A percentile compares a stretch with the other conserved stretches of the same genome.
These are phyloP conservation scores for Tricholaema leucomelas DNA, from an alignment of 2,113 vertebrate genomes.

Conservation along the genomic window DNA sequence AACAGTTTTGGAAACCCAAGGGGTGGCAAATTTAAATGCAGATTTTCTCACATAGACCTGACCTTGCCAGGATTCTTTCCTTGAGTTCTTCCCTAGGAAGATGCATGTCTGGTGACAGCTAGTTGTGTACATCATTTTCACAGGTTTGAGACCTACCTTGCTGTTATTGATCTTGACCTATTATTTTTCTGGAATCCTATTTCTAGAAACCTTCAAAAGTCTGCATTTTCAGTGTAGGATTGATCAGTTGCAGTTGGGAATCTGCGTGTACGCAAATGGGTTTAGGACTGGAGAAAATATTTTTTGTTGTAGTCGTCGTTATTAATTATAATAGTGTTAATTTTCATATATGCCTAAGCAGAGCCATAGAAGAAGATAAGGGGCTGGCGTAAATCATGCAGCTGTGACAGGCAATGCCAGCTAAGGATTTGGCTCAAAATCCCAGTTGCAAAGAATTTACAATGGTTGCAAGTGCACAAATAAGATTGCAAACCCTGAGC, in stretches of 20 bases:
- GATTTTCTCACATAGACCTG: background rate
- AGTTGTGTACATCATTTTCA: background rate
- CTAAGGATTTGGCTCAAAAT: conserved; percentile 15
- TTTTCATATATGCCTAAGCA: background rate
- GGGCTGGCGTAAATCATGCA: background rate
- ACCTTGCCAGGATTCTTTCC: background rate
- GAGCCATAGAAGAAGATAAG: background rate
- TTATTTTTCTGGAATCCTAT: background rate
- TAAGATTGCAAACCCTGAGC: conserved; percentile 44
- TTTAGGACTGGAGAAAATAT: background rate
- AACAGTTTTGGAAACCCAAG: background rate
- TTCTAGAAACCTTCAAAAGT: background rate
- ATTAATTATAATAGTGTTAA: background rate
- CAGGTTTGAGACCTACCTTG: background rate
- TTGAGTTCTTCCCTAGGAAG: background rate
- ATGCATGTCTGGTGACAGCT: background rate
- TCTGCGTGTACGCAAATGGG: background rate
- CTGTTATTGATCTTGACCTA: background rate
- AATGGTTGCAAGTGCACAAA: conserved; percentile 52
- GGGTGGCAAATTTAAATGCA: background rate
- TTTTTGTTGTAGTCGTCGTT: background rate
- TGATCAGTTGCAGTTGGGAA: background rate
- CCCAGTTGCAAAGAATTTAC: conserved; percentile 43
- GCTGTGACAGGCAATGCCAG: background rate
- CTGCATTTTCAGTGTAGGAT: background rate